Evolutionary conservation across 2,113 vertebrate genomes (phyloP), one percentile per base, ranked within the genome.

Genomic region (Zosterops japonicus): DNA sequence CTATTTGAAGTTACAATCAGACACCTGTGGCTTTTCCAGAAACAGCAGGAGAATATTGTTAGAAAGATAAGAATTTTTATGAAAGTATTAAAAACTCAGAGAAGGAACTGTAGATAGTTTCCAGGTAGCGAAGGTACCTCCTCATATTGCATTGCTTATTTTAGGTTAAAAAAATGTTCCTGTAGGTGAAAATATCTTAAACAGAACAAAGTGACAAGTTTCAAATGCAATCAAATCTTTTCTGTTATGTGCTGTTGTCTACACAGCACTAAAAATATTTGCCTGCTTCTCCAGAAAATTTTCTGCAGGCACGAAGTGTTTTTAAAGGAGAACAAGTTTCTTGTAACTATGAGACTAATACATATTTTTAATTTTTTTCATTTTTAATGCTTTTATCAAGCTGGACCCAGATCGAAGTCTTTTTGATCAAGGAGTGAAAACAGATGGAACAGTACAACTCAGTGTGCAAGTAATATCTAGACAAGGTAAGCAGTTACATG

Each of bases 401-500:
- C 96, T 99, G 95, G 99, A 99, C 93, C 99, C 99, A 41, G 99
- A 99, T 80, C 98, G 99, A 96, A 99, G 99, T 96, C 98, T 99
- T 83, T 99, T 99, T 93, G 99, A 99, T 95, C 99, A 99, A 97
- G 99, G 99, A 95, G 99, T 99, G 28, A 99, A 99, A 97, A 99
- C 99, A 82, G 99, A 99, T 95, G 99, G 99, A 95, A 99, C 99
- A 35, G 99, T 99, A 77, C 99, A 99, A 95, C 99, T 99, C 92
- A 99, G 99, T 85, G 98, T 99, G 93, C 99, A 99, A 97, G 99
- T 99, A 82, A 98, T 99, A 98, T 98, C 99, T 94, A 99, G 98
- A 94, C 99, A 98, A 98, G 99, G 99, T 99, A 97, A 97, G 96
- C 76, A 67, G 39, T 67, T 67, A 20, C 0, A 4, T 87, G 12